phyloP scores from a whole-genome alignment of 2,888 invertebrate species.

The Amblyjoppa fuscipennis region DNA sequence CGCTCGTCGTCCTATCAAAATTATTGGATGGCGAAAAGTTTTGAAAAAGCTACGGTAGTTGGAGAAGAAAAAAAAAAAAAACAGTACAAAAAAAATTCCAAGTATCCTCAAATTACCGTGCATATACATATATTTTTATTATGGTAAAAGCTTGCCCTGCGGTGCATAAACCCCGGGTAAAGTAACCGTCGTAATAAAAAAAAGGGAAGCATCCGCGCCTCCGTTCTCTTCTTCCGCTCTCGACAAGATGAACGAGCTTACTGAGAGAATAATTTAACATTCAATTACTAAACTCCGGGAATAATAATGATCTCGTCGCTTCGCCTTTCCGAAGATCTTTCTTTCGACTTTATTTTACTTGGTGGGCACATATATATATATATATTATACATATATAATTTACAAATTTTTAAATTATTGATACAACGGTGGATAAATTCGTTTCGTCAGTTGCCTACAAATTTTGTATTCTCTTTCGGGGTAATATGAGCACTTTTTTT shows the following conservation, averaged over 20 bases:
- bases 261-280: slow-evolving; percentile 66
- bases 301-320: slow-evolving; percentile 49
- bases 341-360: slow-evolving; percentile 35
- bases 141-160: slow-evolving; percentile 38
- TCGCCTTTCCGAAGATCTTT: slow-evolving; percentile 19
- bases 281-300: slow-evolving; percentile 57
- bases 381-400: slow-evolving; percentile 25
- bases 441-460: background rate
- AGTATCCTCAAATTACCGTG: slow-evolving; percentile 22
- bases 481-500: too few relatives aligned
- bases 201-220: slow-evolving; percentile 39
- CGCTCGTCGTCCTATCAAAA: background rate
- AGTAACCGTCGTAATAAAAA: slow-evolving; percentile 56
- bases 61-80: slow-evolving; percentile 52
- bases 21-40: background rate
- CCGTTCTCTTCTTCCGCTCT: slow-evolving; percentile 28
- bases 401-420: slow-evolving; percentile 28
- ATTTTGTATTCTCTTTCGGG: background rate
- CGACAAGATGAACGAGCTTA: slow-evolving; percentile 55
- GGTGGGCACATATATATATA: background rate
- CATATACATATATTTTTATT: slow-evolving; percentile 45
- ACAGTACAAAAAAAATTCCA: background rate
- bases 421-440: background rate
- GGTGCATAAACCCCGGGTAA: slow-evolving; percentile 47
- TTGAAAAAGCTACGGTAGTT: slow-evolving; percentile 40